phyloP scores from a whole-genome alignment of 2,888 invertebrate species.

The Branchipolynoe longqiensis region DNA sequence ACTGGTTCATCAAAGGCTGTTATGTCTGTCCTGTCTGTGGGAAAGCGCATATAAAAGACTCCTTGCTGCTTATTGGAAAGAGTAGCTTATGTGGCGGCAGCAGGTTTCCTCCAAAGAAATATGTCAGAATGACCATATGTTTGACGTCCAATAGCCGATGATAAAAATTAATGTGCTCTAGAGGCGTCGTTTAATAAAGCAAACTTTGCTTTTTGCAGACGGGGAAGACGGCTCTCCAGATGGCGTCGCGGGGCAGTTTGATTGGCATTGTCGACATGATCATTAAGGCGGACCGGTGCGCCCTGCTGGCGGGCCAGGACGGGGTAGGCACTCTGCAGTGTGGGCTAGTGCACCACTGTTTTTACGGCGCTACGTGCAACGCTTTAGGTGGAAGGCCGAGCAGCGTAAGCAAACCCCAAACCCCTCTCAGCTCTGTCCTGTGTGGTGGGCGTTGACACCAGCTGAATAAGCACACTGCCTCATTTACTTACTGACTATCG shows the following conservation, averaged over 20 bases:
- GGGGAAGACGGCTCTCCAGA: constrained; percentile 88
- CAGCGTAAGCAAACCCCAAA: constrained; percentile 61
- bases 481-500: too few species aligned
- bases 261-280: constrained; percentile 92
- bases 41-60: too few species aligned
- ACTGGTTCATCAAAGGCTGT: too few species aligned
- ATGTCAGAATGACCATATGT: too few species aligned
- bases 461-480: too few species aligned
- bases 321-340: constrained; percentile 64
- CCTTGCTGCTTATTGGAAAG: too few species aligned
- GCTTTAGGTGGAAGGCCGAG: constrained; percentile 62
- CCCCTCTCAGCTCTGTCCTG: constrained; percentile 3
- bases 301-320: constrained; percentile 58
- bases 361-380: constrained; percentile 69
- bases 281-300: constrained; percentile 86
- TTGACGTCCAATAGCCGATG: too few species aligned
- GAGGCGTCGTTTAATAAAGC: too few species aligned
- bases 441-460: background rate
- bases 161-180: too few species aligned
- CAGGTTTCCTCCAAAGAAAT: too few species aligned
- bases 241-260: constrained; percentile 91
- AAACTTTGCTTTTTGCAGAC: constrained; percentile 82
- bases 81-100: too few species aligned
- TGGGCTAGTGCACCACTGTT: constrained; percentile 69
- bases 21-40: too few species aligned